Conservation (phyloP, 1,140 invertebrate species). For the Diorhabda sublineata region DNA sequence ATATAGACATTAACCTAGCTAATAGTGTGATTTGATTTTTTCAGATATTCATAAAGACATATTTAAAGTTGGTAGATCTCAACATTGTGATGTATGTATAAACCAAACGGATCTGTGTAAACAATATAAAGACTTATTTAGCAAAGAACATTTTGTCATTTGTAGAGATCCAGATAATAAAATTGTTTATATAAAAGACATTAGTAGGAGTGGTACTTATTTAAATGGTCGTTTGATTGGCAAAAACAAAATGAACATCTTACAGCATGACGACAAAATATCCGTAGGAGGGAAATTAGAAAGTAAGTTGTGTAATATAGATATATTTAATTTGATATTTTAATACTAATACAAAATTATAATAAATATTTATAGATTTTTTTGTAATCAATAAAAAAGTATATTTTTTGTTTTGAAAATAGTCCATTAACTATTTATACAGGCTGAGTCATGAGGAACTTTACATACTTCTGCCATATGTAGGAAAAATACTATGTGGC, state of each 20-base stretch:
- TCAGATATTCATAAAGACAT: conserved; percentile 8
- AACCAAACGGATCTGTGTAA: neutral
- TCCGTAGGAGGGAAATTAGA: conserved; percentile 2
- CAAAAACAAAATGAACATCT: conserved; percentile 14
- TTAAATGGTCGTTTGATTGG: conserved; percentile 13
- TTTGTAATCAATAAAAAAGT: neutral
- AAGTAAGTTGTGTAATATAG: conserved; percentile 3
- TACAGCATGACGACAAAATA: conserved; percentile 13
- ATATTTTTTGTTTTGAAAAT: neutral
- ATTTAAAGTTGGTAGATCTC: conserved; percentile 18
- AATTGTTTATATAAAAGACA: conserved; percentile 11
- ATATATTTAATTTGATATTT: too few species aligned
- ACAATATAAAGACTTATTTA: conserved; percentile 12
- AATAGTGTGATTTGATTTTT: neutral
- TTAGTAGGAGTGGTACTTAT: conserved; percentile 14
- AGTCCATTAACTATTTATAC: neutral
- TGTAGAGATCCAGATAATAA: conserved; percentile 5
- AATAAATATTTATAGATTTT: neutral
- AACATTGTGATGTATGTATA: conserved; percentile 7
- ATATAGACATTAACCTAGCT: too few species aligned
- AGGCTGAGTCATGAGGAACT: too few species aligned
- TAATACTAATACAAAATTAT: neutral
- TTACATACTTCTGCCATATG: too few species aligned
- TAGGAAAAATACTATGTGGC: too few species aligned
- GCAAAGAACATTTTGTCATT: conserved; percentile 17